Percentiles rank a stretch among this genome's conserved stretches.
Evolutionary conservation across 2,797 vertebrate species (phyloP).

Genomic region (Siniperca undulata): DNA sequence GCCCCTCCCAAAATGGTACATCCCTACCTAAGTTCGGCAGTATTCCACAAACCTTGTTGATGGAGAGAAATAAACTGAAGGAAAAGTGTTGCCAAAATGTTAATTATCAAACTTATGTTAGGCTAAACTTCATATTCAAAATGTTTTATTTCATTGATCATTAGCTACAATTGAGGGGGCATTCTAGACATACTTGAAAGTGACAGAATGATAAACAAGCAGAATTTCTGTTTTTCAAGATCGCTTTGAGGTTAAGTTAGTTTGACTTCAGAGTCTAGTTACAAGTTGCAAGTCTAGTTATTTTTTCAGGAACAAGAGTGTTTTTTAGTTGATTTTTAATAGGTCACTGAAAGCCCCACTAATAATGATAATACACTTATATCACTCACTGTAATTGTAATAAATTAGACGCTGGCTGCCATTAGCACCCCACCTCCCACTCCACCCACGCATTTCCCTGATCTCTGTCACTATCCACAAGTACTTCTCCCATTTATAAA

Average conservation of each 20-base stretch:
- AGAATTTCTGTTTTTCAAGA: too few relatives aligned
- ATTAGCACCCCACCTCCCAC: background rate
- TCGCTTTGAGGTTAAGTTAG: background rate
- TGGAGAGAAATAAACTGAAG: background rate
- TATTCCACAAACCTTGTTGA: too few relatives aligned
- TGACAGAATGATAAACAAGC: too few relatives aligned
- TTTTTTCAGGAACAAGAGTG: background rate
- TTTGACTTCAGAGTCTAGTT: background rate
- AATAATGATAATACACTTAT: background rate
- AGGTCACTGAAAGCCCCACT: background rate
- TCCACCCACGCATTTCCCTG: background rate
- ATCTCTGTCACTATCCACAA: background rate
- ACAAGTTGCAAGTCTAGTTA: background rate
- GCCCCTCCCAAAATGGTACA: background rate
- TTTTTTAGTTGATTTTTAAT: background rate
- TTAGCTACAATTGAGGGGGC: background rate
- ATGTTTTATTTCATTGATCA: background rate
- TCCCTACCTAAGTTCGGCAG: background rate
- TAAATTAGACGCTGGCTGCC: background rate
- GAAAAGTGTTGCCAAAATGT: background rate
- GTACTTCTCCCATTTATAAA: constrained; percentile 1
- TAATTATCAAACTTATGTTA: background rate
- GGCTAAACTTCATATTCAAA: background rate
- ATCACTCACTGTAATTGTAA: too few relatives aligned
- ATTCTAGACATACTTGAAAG: background rate